Base-by-base conservation (phyloP, 2,888 invertebrate species). In the Leptopilina drosophilae region DNA sequence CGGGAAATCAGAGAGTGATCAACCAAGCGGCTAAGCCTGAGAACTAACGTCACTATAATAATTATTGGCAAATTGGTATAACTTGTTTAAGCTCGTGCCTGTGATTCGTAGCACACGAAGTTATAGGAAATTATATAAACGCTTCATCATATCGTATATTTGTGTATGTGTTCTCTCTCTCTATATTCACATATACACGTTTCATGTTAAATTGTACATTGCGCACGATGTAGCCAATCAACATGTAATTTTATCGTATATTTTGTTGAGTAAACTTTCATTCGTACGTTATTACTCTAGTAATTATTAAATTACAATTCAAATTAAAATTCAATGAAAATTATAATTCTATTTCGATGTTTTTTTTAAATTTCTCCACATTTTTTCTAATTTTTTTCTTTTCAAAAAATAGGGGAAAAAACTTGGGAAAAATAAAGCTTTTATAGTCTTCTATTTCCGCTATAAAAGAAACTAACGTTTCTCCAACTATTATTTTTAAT, bases 1-100 rank as follows among this genome's bases (percentile, higher is more conserved):
- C 80, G 84, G 80, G 83, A 64, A 83, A 78, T 84, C 81, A 81
- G 77, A 84, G 86, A 83, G 80, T 82, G 83, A 75, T 64, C 69
- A 69, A 69, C 53, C 78, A 67, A 76, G 80, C 81, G 84, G 62
- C 77, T 80, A 82, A 82, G 85, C 87, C 90, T 89, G 89, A 84
- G 87, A 90, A 89, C 90, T 90, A 89, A 90, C 90, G 89, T 90
- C 89, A 90, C 88, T 87, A 88, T 88, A 87, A 89, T 88, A 89
- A 90, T 90, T 89, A 90, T 89, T 86, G 87, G 87, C 88, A 87
- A 89, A 89, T 90, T 89, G 89, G 84, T 87, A 87, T 88, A 88
- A 89, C 87, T 87, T 86, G 87, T 86, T 87, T 86, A 86, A 87
- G 85, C 81, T 81, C 78, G 78, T 82, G 77, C 83, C 76, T 76